phyloP scores from a whole-genome alignment of 1,140 invertebrate species.

The Cheumatopsyche charites region DNA sequence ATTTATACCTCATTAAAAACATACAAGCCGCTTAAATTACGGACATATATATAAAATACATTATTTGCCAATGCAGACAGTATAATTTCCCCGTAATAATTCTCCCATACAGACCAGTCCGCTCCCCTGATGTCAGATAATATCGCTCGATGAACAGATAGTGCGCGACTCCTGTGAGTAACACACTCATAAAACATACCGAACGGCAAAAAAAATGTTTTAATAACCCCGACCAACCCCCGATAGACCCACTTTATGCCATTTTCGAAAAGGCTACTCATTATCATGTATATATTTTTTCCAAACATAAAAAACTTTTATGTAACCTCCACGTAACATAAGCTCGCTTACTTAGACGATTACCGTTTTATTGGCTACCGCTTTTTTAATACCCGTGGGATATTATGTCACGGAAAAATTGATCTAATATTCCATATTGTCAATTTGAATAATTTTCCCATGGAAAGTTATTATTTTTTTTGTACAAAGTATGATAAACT shows the following conservation, averaged over 20 bases:
- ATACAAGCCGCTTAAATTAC: too few relatives aligned
- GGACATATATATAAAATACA: too few relatives aligned
- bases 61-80: conserved; percentile 1
- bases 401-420: not conserved
- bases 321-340: conserved; percentile 7
- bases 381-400: not conserved
- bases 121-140: conserved; percentile 31
- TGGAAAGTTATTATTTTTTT: too few relatives aligned
- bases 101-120: conserved; percentile 19
- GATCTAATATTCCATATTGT: not conserved
- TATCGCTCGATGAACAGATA: conserved; percentile 46
- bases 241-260: not conserved
- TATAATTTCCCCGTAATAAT: conserved; percentile 18
- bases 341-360: conserved; percentile 5
- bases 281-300: not conserved
- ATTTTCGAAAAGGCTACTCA: conserved; percentile 8
- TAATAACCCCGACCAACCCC: conserved; percentile 36
- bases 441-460: too few relatives aligned
- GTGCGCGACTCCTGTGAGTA: conserved; percentile 30
- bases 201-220: conserved; percentile 26
- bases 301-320: not conserved
- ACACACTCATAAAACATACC: conserved; percentile 41
- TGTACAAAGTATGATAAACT: too few relatives aligned
- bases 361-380: conserved; percentile 2
- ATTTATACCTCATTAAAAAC: too few relatives aligned